Evolutionary conservation across 2,113 vertebrate species (phyloP).

Genomic region (Collichthys lucidus): DNA sequence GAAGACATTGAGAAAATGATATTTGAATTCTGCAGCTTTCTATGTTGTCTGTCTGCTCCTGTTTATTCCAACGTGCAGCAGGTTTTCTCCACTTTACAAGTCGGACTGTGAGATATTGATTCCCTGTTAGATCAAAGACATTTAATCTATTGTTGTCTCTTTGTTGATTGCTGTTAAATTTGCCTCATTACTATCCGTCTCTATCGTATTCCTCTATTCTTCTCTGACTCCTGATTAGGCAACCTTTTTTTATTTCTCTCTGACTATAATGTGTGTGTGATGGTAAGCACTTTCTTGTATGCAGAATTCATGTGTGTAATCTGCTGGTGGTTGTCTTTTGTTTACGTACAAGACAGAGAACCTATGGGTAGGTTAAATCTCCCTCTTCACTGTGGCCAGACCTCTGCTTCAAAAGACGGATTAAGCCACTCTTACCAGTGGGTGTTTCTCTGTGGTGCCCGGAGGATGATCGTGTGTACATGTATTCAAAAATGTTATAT

Average conservation of each 20-base stretch:
- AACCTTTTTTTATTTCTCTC: slow-evolving; percentile 12
- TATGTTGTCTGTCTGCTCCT: background rate
- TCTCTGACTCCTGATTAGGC: slow-evolving; percentile 35
- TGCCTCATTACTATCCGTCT: background rate
- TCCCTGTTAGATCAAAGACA: slow-evolving; percentile 23
- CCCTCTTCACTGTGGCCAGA: background rate
- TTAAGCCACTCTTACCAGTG: background rate
- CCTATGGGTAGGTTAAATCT: background rate
- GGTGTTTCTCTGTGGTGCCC: background rate
- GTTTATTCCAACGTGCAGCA: slow-evolving; percentile 3
- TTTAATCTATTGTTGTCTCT: slow-evolving; percentile 46
- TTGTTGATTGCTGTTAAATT: slow-evolving; percentile 22
- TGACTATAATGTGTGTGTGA: background rate
- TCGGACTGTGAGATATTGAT: slow-evolving; percentile 33
- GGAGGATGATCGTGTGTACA: background rate
- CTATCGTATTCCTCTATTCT: slow-evolving; percentile 1
- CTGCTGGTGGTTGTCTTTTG: background rate
- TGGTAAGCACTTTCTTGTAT: background rate
- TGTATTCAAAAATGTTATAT: background rate
- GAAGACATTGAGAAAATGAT: background rate
- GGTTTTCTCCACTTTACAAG: slow-evolving; percentile 12
- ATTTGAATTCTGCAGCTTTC: background rate
- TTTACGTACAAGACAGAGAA: background rate
- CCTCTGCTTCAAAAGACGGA: slow-evolving; percentile 14
- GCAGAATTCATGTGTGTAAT: background rate